Percentiles rank a stretch among this genome's conserved stretches.
phyloP scores from a whole-genome alignment of 2,797 vertebrate genomes.

The Pachyuromys duprasi region DNA sequence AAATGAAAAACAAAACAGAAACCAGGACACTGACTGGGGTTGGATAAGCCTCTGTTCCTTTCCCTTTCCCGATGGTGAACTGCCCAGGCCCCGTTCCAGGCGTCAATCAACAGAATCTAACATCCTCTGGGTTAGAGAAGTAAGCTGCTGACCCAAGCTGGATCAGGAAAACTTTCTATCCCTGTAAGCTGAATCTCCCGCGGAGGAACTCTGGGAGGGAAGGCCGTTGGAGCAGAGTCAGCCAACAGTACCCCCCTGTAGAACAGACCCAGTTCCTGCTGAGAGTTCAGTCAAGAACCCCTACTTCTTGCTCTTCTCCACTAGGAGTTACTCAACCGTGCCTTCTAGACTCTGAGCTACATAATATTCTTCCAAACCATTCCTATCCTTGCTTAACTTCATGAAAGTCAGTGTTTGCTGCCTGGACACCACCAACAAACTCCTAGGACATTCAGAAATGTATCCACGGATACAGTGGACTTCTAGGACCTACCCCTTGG shows the following conservation, averaged over 20 bases:
- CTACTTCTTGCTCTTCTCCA: neutral
- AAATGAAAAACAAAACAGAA: neutral
- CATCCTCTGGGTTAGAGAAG: neutral
- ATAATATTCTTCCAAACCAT: neutral
- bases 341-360: neutral
- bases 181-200: constrained; percentile 1
- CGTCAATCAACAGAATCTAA: neutral
- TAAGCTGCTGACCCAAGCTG: neutral
- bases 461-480: neutral
- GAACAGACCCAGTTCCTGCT: neutral
- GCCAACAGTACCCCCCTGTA: neutral
- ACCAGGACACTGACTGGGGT: neutral
- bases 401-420: neutral
- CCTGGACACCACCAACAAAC: neutral
- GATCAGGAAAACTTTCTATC: neutral
- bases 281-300: neutral
- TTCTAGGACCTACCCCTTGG: neutral
- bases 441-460: neutral
- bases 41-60: neutral
- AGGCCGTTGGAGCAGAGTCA: neutral
- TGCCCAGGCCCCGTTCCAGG: neutral
- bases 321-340: neutral
- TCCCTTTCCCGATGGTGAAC: neutral
- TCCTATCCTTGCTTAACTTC: constrained; percentile 6
- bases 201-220: neutral